phyloP scores from a whole-genome alignment of 2,797 vertebrate genomes.

The Premnoplex brunnescens region DNA sequence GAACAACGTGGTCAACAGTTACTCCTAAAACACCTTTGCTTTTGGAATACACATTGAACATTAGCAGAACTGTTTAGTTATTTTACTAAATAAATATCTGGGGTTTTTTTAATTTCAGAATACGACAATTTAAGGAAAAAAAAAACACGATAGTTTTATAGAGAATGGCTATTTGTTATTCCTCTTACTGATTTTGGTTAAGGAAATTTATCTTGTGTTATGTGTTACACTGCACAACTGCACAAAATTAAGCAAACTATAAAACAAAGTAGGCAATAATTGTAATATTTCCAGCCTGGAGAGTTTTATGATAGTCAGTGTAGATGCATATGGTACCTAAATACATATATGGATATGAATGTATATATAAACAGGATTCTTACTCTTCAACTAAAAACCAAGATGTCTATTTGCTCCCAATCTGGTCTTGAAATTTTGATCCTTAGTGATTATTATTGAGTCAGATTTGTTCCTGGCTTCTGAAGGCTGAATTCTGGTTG shows the following conservation, averaged over 20 bases:
- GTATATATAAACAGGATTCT: background rate
- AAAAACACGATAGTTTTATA: background rate
- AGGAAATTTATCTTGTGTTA: background rate
- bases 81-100: background rate
- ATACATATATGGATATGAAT: background rate
- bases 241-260: background rate
- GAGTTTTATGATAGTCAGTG: background rate
- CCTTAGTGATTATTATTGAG: background rate
- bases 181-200: background rate
- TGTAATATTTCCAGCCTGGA: background rate
- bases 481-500: background rate
- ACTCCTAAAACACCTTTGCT: background rate
- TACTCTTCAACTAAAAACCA: background rate
- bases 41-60: background rate
- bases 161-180: background rate
- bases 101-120: background rate
- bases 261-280: background rate
- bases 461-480: background rate
- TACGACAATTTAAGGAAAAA: background rate
- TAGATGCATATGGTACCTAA: background rate
- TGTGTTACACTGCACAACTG: background rate
- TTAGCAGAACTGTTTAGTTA: background rate
- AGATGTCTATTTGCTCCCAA: background rate
- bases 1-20: background rate
- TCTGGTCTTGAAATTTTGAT: background rate